These are phyloP conservation scores for Apis dorsata DNA, from an alignment of 1,140 invertebrate genomes.

Conservation along the genomic window DNA sequence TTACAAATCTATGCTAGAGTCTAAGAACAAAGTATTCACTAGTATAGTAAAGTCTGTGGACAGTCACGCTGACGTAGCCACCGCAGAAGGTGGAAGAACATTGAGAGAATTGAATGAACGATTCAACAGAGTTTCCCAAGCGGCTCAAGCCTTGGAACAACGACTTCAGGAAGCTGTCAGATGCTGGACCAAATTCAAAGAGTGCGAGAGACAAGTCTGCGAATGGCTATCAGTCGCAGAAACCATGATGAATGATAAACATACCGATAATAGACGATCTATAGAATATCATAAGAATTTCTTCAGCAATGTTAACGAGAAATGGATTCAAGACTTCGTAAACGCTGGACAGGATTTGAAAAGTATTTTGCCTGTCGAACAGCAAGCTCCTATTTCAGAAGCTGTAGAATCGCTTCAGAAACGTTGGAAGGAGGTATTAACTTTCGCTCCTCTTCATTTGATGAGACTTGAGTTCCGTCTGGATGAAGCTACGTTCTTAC, in stretches of 20 bases:
- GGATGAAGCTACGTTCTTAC: constrained; percentile 91
- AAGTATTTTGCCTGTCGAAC: constrained; percentile 83
- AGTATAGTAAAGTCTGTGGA: constrained; percentile 91
- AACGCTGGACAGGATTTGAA: constrained; percentile 90
- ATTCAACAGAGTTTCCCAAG: constrained; percentile 87
- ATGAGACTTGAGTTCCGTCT: constrained; percentile 93
- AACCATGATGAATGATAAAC: constrained; percentile 88
- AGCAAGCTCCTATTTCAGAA: constrained; percentile 86
- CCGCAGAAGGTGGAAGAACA: constrained; percentile 84
- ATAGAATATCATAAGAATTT: constrained; percentile 91
- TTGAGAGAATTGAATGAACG: constrained; percentile 91
- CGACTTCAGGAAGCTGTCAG: constrained; percentile 88
- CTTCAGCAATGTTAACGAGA: constrained; percentile 91
- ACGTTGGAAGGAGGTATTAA: constrained; percentile 89
- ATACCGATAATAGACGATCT: constrained; percentile 89
- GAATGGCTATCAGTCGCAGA: constrained; percentile 94
- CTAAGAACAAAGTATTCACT: constrained; percentile 95
- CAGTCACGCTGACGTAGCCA: constrained; percentile 85
- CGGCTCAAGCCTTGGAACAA: constrained; percentile 89
- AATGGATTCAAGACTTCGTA: constrained; percentile 90
- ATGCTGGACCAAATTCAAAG: constrained; percentile 92
- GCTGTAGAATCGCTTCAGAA: constrained; percentile 86
- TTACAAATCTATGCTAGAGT: constrained; percentile 95
- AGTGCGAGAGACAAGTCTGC: constrained; percentile 88
- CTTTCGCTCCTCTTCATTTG: constrained; percentile 90